Conservation (phyloP, 2,888 invertebrate species). For the Eristalis intricaria region DNA sequence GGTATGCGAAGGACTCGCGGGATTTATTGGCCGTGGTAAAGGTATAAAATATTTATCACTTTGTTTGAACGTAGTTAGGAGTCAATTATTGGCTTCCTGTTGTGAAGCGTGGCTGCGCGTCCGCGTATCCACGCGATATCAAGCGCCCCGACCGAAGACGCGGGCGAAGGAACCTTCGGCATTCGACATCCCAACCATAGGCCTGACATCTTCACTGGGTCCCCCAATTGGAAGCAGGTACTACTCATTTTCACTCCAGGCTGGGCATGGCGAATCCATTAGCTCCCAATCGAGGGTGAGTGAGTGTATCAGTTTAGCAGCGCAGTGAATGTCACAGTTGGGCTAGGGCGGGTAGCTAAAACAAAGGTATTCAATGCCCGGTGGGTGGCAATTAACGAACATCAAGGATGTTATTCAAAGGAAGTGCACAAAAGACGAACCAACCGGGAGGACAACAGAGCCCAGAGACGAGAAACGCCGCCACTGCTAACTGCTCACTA, state of each 20-base stretch:
- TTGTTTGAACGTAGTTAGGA: conserved; percentile 64
- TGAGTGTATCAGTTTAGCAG: not conserved
- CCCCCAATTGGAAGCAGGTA: conserved; percentile 17
- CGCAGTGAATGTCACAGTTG: no score
- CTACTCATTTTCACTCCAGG: conserved; percentile 3
- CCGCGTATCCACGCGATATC: conserved; percentile 49
- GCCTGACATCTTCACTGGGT: conserved; percentile 31
- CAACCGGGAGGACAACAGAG: conserved; percentile 17
- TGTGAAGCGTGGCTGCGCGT: conserved; percentile 43
- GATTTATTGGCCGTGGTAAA: conserved; percentile 65
- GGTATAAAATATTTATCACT: conserved; percentile 68
- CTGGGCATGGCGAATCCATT: conserved; percentile 61
- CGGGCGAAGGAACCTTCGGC: not conserved
- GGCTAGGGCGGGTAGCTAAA: conserved; percentile 1
- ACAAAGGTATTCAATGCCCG: conserved; percentile 56
- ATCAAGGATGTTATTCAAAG: conserved; percentile 54
- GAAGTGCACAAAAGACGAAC: conserved; percentile 35
- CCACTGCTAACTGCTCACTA: no score
- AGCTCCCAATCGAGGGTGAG: conserved; percentile 51
- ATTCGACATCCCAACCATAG: not conserved
- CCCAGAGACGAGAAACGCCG: not conserved
- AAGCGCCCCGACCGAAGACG: conserved; percentile 53
- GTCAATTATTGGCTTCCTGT: conserved; percentile 58
- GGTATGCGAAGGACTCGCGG: conserved; percentile 23
- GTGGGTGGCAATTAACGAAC: conserved; percentile 69